Evolutionary conservation across 1,140 invertebrate genomes (phyloP).

Genomic region (Liolophura sinensis): DNA sequence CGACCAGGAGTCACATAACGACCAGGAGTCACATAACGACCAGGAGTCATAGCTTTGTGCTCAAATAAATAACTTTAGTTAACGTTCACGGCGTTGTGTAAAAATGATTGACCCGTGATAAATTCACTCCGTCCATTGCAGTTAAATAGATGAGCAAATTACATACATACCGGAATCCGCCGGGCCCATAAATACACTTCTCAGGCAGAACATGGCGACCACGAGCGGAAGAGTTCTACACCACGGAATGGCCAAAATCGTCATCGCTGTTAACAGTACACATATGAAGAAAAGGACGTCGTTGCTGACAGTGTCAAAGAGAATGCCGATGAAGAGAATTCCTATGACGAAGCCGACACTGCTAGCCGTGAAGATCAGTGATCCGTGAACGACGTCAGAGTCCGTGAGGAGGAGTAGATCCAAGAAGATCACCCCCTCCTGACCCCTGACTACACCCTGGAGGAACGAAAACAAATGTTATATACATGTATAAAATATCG

Average conservation of each 20-base stretch:
- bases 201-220: slow-evolving; percentile 27
- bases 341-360: slow-evolving; percentile 37
- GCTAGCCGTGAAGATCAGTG: slow-evolving; percentile 32
- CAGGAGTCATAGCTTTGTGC: no score
- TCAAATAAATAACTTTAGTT: no score
- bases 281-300: slow-evolving; percentile 23
- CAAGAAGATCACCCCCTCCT: not conserved
- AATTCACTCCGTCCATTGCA: no score
- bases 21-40: no score
- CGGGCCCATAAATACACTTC: slow-evolving; percentile 43
- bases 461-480: no score
- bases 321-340: slow-evolving; percentile 31
- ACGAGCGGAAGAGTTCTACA: slow-evolving; percentile 25
- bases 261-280: slow-evolving; percentile 24
- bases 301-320: slow-evolving; percentile 36
- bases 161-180: slow-evolving; percentile 39
- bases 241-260: slow-evolving; percentile 33
- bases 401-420: slow-evolving; percentile 42
- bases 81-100: no score
- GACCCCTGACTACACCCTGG: no score
- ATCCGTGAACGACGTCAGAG: slow-evolving; percentile 30
- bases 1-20: no score
- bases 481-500: no score
- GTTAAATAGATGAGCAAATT: no score
- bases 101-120: no score